phyloP scores from a whole-genome alignment of 2,888 invertebrate genomes.

The Ecdyonurus torrentis region DNA sequence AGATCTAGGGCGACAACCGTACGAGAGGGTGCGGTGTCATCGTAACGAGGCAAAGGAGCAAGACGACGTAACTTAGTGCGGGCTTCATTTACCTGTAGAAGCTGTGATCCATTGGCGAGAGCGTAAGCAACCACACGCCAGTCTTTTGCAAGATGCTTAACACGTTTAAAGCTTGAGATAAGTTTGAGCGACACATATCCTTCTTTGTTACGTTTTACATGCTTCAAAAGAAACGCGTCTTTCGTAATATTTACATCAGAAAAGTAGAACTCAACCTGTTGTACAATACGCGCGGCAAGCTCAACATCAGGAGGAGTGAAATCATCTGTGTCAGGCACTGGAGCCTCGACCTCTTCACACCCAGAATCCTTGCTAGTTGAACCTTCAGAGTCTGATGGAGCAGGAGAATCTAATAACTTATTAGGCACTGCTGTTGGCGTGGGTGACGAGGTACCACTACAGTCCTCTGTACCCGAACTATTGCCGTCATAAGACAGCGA shows the following conservation, averaged over 20 bases:
- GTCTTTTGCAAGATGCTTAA: slow-evolving; percentile 85
- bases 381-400: slow-evolving; percentile 22
- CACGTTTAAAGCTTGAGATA: slow-evolving; percentile 87
- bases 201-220: slow-evolving; percentile 86
- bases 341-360: slow-evolving; percentile 32
- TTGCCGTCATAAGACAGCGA: slow-evolving; percentile 35
- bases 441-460: slow-evolving; percentile 15
- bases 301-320: slow-evolving; percentile 50
- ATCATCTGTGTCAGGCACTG: slow-evolving; percentile 30
- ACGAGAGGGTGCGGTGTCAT: slow-evolving; percentile 82
- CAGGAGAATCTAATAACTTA: slow-evolving; percentile 38
- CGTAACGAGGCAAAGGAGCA: slow-evolving; percentile 72
- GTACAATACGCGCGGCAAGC: slow-evolving; percentile 56
- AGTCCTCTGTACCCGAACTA: slow-evolving; percentile 19
- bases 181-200: slow-evolving; percentile 89
- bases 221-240: slow-evolving; percentile 88
- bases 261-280: slow-evolving; percentile 90
- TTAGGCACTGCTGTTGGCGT: slow-evolving; percentile 39
- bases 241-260: slow-evolving; percentile 89
- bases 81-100: slow-evolving; percentile 74
- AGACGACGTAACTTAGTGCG: slow-evolving; percentile 78
- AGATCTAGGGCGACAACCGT: slow-evolving; percentile 78
- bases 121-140: slow-evolving; percentile 86
- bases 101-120: slow-evolving; percentile 53
- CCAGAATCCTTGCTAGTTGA: slow-evolving; percentile 9